Conservation (phyloP, 2,888 invertebrate genomes). For the Macrophya alboannulata region DNA sequence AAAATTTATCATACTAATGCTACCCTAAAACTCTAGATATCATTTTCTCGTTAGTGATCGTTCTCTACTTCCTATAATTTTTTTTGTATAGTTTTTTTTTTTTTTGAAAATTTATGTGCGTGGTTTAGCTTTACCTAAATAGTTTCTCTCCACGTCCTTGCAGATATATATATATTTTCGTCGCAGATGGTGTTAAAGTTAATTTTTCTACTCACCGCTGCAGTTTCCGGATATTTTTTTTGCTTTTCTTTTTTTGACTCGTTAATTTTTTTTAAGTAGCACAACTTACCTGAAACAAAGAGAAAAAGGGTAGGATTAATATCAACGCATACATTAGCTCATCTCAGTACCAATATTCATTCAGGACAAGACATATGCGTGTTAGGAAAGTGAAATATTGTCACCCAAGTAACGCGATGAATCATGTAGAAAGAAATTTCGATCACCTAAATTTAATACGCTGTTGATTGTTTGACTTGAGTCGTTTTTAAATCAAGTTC, state of each 20-base stretch:
- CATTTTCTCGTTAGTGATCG: neutral
- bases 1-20: constrained; percentile 9
- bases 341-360: neutral
- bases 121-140: neutral
- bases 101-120: neutral
- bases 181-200: neutral
- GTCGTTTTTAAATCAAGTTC: neutral
- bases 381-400: too few species aligned
- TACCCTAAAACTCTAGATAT: neutral
- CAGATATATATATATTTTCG: constrained; percentile 5
- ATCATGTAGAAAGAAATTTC: too few species aligned
- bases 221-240: neutral
- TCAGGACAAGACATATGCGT: neutral
- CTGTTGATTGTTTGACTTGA: neutral
- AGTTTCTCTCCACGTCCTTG: neutral
- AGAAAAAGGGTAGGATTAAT: neutral
- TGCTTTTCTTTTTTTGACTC: neutral
- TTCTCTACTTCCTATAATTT: neutral
- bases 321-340: neutral
- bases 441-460: neutral
- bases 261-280: neutral
- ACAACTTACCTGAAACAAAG: constrained; percentile 49
- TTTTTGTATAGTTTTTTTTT: neutral
- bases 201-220: neutral
- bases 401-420: too few species aligned